Base-by-base conservation (phyloP, 2,888 invertebrate genomes). In the Hemicrepidius hirtus region DNA sequence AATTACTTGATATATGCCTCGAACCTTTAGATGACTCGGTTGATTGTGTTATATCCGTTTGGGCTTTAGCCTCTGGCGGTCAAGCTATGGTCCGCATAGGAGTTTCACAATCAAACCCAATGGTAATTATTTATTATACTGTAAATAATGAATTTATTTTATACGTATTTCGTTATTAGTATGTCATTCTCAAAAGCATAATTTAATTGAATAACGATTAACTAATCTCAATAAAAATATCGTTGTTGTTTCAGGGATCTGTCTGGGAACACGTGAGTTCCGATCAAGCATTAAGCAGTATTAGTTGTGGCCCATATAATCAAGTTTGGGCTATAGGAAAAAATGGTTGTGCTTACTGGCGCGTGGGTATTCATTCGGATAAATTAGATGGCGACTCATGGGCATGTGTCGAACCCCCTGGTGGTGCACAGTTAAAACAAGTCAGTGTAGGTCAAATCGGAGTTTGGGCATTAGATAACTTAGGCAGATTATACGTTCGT, bases 31-130 rank as follows among this genome's bases (percentile, higher is more conserved):
- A 85, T 50, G 88, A 88, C 77, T 86, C 86, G 73, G 79, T 85
- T 12, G 88, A 89, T 80, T 84, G 84, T 50, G 80, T 82, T 68
- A 88, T 93, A 16, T 88, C 90, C 13, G 92, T 96, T 20, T 96
- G 97, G 96, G 97, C 95, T 0, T 89, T 97, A 21, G 95, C 96
- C 46, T 88, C 92, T 10, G 94, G 94, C 79, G 97, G 97, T 4
- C 96, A 97, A 86, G 95, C 95, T 9, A 90, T 97, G 74, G 92
- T 93, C 79, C 88, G 97, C 63, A 90, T 91, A 73, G 95, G 95
- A 40, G 95, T 97, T 0, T 92, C 94, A 0, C 87, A 89, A 77
- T 86, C 90, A 2, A 92, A 92, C 84, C 94, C 95, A 9, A 88
- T 91, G 84, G 96, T 96, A 86, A 88, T 88, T 81, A n/a, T n/a